Evolutionary conservation across 1,140 invertebrate species (phyloP), one percentile per base, ranked within the genome.

Genomic region (Pararge aegeria): DNA sequence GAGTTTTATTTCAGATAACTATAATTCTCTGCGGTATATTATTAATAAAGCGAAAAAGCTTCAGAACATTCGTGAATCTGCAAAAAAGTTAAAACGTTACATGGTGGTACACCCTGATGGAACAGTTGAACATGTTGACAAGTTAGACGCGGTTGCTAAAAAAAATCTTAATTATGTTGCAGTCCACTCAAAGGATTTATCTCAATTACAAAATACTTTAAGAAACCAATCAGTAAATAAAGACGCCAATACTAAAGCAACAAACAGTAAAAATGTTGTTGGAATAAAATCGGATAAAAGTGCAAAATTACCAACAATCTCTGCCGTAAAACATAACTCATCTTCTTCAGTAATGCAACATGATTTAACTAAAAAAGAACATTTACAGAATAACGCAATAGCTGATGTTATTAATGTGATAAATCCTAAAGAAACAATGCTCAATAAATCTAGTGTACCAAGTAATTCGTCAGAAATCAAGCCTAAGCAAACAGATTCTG

Each of bases 91-190:
- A 29, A 76, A 73, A 64, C 65, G 62, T 18, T 78, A 70, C 49
- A 66, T 70, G 40, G 54, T 82, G 24, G 49, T 82, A 15, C 62
- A 78, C 52, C 51, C 71, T 19, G 64, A 76, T 68, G 78, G 78
- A 40, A 75, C 52, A 24, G 56, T 78, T 1, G 76, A 83, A 49
- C 61, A 77, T 46, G 19, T 69, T 10, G 73, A 80, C 56, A 57
- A 68, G 4, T 50, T 84, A 13, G 65, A 77, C 37, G 24, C 49
- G 7, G 30, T 74, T 13, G 29, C 55, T 19, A 30, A 60, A 24
- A 60, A 56, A 40, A 53, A 79, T 73, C 68, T 74, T 13, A 61
- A 78, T 38, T 68, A 67, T 51, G 12, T 63, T 5, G 29, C 79
- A 30, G 29, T 77, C 16, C 66, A 73, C 27, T 57, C 70, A 27